Evolutionary conservation across 2,888 invertebrate genomes (phyloP), one percentile per base, ranked within the genome.

Genomic region (Drosophila imparisetae): DNA sequence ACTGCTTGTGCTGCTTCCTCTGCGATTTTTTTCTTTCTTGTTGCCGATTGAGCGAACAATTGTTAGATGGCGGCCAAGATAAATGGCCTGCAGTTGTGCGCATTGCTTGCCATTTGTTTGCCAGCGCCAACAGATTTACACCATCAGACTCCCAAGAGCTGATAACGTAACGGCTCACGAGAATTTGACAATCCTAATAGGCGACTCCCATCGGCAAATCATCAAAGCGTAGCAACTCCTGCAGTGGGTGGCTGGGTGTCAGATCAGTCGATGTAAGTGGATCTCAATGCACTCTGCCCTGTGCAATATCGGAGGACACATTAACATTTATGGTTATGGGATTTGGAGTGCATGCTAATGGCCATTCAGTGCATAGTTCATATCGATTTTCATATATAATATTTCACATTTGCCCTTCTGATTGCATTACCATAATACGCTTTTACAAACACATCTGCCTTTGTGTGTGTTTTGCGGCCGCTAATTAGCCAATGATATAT

Each of bases 291-390:
- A 36, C 59, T 57, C 34, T 13, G n/a, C 38, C 24, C 15, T 24
- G 15, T 18, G 42, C 64, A 65, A 68, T 69, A 74, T 77, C 65
- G 52, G 27, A 24, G 71, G 13, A 13, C 63, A 62, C 78, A 86
- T 86, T 88, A 88, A 84, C 86, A 88, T 88, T 88, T 86, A 84
- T 86, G 86, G 79, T 74, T 83, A 75, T 88, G 83, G 83, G 68
- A 76, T 86, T 75, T 68, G 63, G 63, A 81, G 64, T 69, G 85
- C 85, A 81, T 87, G 79, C 87, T 84, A 83, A 83, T 83, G 87
- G 81, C 66, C 81, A 68, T 73, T 80, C 67, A 30, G 70, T 77
- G 88, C 77, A 70, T 84, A 81, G 72, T 68, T 81, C 68, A 70
- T 69, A 86, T 84, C 83, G 89, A 86, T 86, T 86, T 81, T 71